phyloP scores from a whole-genome alignment of 2,888 invertebrate genomes.

The Drosophila cognata region DNA sequence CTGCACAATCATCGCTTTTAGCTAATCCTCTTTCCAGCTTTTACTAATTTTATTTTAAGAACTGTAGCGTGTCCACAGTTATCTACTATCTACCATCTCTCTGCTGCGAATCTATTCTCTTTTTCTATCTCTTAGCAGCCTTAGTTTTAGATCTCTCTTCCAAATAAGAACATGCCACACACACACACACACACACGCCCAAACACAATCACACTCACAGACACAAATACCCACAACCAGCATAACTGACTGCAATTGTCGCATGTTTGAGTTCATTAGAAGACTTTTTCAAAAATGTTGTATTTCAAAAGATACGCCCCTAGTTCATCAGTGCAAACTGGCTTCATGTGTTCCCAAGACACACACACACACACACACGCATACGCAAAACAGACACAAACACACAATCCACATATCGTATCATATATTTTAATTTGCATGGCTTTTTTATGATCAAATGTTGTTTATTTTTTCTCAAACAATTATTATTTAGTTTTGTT shows the following conservation, averaged over 20 bases:
- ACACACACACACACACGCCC: constrained; percentile 6
- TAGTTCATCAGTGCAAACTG: constrained; percentile 26
- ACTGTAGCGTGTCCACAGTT: constrained; percentile 27
- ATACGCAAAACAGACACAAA: constrained; percentile 12
- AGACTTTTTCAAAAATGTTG: neutral
- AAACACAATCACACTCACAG: neutral
- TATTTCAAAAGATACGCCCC: constrained; percentile 7
- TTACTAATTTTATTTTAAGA: constrained; percentile 53
- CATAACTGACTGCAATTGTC: constrained; percentile 10
- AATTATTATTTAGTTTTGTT: constrained; percentile 32
- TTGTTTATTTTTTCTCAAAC: constrained; percentile 33
- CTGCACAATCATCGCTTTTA: constrained; percentile 46
- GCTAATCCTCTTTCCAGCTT: constrained; percentile 52
- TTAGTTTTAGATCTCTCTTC: constrained; percentile 36
- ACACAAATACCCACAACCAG: neutral
- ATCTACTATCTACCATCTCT: constrained; percentile 12
- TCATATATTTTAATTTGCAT: constrained; percentile 64
- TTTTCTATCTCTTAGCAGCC: constrained; percentile 27
- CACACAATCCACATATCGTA: constrained; percentile 27
- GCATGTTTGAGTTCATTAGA: constrained; percentile 17
- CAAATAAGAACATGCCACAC: constrained; percentile 13
- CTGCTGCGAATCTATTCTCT: constrained; percentile 33
- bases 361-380: constrained; percentile 3
- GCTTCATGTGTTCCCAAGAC: constrained; percentile 15
- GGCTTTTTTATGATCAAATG: constrained; percentile 72